Percentiles rank a stretch among this genome's conserved stretches.
phyloP scores from a whole-genome alignment of 1,140 invertebrate genomes.

The Cardiocondyla obscurior region DNA sequence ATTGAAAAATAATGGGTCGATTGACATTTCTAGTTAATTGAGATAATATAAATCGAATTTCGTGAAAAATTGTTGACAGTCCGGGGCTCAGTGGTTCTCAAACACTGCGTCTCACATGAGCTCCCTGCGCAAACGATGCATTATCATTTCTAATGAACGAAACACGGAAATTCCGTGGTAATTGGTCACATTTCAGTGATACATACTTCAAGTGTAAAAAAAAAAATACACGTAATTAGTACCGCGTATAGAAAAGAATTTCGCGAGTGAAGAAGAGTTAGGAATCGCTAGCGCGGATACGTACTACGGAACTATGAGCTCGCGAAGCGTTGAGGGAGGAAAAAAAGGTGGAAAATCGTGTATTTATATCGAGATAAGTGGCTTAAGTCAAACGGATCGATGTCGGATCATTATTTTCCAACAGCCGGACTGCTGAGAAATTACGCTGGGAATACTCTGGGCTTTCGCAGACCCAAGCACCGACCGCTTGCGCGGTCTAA shows the following conservation, averaged over 20 bases:
- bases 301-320: neutral
- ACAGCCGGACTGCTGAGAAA: neutral
- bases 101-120: neutral
- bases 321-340: neutral
- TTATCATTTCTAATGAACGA: neutral
- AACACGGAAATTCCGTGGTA: neutral
- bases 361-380: neutral
- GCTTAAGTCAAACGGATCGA: neutral
- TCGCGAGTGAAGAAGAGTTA: neutral
- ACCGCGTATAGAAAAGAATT: neutral
- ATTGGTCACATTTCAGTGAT: neutral
- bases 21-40: neutral
- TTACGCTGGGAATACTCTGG: neutral
- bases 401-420: constrained; percentile 18
- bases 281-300: neutral
- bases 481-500: constrained; percentile 18
- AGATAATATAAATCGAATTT: constrained; percentile 16
- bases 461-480: neutral
- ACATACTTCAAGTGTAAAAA: neutral
- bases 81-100: constrained; percentile 4
- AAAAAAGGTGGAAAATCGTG: too few relatives aligned
- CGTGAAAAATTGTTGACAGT: neutral
- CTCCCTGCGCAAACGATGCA: neutral
- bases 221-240: neutral
- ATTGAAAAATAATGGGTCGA: neutral